phyloP scores from a whole-genome alignment of 2,113 vertebrate species.

The Oceanodroma tethys region DNA sequence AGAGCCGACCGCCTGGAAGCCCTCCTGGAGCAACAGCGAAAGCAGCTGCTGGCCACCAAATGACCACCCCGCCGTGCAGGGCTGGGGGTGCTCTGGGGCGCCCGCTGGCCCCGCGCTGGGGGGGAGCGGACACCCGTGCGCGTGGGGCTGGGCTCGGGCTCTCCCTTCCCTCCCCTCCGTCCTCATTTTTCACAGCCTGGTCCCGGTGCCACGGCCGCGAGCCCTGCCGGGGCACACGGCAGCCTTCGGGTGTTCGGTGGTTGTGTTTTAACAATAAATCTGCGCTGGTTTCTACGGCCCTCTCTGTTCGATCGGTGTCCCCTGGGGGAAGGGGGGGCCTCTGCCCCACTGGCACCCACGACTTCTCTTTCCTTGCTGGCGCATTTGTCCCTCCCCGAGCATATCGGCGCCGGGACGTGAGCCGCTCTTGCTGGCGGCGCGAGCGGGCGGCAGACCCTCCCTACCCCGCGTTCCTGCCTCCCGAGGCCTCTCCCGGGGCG shows the following conservation, averaged over 20 bases:
- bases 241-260: neutral
- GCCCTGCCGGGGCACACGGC: neutral
- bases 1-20: constrained; percentile 86
- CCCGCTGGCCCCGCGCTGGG: fast-evolving
- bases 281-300: neutral
- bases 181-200: neutral
- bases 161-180: neutral
- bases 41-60: constrained; percentile 73
- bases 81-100: neutral
- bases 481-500: fast-evolving
- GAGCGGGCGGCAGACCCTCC: neutral
- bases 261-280: constrained; percentile 46
- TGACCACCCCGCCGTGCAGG: neutral
- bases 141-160: neutral
- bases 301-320: neutral
- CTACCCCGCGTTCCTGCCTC: fast-evolving
- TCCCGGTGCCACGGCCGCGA: constrained; percentile 31
- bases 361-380: too few species aligned
- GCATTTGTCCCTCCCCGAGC: neutral
- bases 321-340: fast-evolving
- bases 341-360: fast-evolving
- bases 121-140: neutral
- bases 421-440: fast-evolving
- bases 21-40: constrained; percentile 84
- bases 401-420: fast-evolving